Percentiles rank a stretch among this genome's conserved stretches.
These are phyloP conservation scores for Heliothis peltigera DNA, from an alignment of 2,888 invertebrate species.

Conservation along the genomic window DNA sequence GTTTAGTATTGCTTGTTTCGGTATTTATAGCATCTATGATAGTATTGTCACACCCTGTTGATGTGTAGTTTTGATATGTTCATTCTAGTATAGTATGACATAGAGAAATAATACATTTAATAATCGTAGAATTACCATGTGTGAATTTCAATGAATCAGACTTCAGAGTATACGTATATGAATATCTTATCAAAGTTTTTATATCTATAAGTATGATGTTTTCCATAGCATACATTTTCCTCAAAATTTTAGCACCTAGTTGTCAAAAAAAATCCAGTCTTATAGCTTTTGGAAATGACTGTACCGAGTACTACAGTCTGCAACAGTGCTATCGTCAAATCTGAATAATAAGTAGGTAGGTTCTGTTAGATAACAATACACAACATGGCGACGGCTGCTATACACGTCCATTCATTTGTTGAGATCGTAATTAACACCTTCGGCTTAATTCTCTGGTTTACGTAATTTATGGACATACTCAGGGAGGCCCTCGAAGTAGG, in stretches of 20 bases:
- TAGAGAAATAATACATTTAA: too few species aligned
- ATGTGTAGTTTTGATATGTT: not conserved
- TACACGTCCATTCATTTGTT: conserved; percentile 54
- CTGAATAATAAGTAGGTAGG: conserved; percentile 65
- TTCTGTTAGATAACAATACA: conserved; percentile 63
- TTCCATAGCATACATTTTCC: too few species aligned
- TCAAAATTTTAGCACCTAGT: too few species aligned
- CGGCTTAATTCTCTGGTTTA: conserved; percentile 41
- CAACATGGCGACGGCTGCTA: conserved; percentile 51
- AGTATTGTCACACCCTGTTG: not conserved
- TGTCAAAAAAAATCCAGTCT: not conserved
- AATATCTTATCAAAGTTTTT: too few species aligned
- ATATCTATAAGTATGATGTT: too few species aligned
- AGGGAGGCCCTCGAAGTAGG: too few species aligned
- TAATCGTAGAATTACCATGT: not conserved
- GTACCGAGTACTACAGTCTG: conserved; percentile 40
- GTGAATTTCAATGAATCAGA: not conserved
- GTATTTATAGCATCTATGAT: not conserved
- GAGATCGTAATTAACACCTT: conserved; percentile 58
- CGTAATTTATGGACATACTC: conserved; percentile 39
- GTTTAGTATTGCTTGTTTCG: not conserved
- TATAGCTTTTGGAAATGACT: conserved; percentile 32
- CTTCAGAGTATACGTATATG: not conserved
- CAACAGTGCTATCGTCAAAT: conserved; percentile 58
- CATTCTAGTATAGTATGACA: too few species aligned